These are phyloP conservation scores for Drosophila arawakana DNA, from an alignment of 1,140 invertebrate species.

Conservation along the genomic window DNA sequence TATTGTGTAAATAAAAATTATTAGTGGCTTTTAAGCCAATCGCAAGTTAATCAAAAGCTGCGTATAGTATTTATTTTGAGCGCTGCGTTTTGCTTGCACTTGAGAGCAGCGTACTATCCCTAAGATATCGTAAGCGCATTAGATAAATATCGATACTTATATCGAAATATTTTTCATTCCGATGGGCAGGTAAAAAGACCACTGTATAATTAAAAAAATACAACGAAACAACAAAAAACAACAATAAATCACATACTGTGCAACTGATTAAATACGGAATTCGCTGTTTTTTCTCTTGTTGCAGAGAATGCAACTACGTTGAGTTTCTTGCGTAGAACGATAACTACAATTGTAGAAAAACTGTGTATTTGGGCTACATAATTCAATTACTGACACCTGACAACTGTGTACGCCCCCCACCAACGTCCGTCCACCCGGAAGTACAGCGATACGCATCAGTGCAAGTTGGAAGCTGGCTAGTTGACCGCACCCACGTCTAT, in stretches of 20 bases:
- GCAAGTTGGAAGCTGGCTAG: conserved; percentile 37
- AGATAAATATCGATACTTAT: background rate
- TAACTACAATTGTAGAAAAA: background rate
- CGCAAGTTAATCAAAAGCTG: too few species aligned
- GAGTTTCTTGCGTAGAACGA: background rate
- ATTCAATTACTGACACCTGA: conserved; percentile 47
- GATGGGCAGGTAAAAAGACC: conserved; percentile 31
- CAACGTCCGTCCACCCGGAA: conserved; percentile 16
- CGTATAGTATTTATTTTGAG: background rate
- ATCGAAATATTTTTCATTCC: conserved; percentile 30
- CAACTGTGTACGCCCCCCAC: conserved; percentile 37
- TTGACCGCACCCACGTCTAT: conserved; percentile 48
- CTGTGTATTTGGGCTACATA: conserved; percentile 34
- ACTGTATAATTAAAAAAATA: conserved; percentile 45
- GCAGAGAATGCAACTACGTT: background rate
- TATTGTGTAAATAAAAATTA: conserved; percentile 39
- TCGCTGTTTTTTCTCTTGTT: background rate
- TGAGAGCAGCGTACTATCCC: background rate
- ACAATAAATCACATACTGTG: conserved; percentile 27
- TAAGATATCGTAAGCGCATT: conserved; percentile 10
- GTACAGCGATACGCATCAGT: conserved; percentile 54
- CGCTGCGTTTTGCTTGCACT: background rate
- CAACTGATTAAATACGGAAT: background rate
- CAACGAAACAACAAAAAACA: conserved; percentile 34
- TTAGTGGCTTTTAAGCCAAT: conserved; percentile 3